These are phyloP conservation scores for Digitonthophagus gazella DNA, from an alignment of 2,888 invertebrate genomes.

Conservation along the genomic window DNA sequence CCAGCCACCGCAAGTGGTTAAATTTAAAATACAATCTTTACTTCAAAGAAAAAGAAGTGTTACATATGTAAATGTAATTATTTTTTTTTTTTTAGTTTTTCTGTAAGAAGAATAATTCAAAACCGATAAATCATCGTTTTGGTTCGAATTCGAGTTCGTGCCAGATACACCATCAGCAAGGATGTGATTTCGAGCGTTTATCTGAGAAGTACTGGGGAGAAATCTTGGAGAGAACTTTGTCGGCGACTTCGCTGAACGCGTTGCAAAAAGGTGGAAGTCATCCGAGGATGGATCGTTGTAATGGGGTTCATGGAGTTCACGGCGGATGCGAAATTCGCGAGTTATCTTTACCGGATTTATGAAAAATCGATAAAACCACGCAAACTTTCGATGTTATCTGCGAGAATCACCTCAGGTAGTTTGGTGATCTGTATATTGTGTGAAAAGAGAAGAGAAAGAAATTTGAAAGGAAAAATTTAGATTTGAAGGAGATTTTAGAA, in stretches of 20 bases:
- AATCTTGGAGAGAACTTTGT: conserved; percentile 74
- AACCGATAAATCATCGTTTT: conserved; percentile 37
- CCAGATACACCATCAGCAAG: conserved; percentile 44
- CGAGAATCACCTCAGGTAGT: conserved; percentile 9
- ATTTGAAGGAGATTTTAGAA: too few species aligned
- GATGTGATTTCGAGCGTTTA: conserved; percentile 57
- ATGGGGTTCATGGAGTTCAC: conserved; percentile 43
- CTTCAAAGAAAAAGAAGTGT: too few species aligned
- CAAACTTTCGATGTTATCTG: conserved; percentile 46
- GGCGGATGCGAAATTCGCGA: conserved; percentile 42
- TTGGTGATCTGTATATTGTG: conserved; percentile 25
- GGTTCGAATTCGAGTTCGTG: conserved; percentile 42
- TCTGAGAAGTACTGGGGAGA: conserved; percentile 62
- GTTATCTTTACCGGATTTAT: conserved; percentile 50
- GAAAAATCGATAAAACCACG: conserved; percentile 52
- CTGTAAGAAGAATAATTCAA: conserved; percentile 37
- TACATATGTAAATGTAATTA: too few species aligned
- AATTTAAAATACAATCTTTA: too few species aligned
- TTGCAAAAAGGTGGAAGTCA: conserved; percentile 44
- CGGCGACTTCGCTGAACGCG: conserved; percentile 72
- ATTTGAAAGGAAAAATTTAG: too few species aligned
- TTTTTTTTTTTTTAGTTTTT: conserved; percentile 40
- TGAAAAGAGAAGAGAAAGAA: conserved; percentile 20
- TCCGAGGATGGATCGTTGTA: conserved; percentile 44
- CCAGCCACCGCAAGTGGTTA: too few species aligned